A percentile compares a stretch with the other conserved stretches of the same genome.
Evolutionary conservation across 2,797 vertebrate genomes (phyloP).

Genomic region (Cottoperca gobio): DNA sequence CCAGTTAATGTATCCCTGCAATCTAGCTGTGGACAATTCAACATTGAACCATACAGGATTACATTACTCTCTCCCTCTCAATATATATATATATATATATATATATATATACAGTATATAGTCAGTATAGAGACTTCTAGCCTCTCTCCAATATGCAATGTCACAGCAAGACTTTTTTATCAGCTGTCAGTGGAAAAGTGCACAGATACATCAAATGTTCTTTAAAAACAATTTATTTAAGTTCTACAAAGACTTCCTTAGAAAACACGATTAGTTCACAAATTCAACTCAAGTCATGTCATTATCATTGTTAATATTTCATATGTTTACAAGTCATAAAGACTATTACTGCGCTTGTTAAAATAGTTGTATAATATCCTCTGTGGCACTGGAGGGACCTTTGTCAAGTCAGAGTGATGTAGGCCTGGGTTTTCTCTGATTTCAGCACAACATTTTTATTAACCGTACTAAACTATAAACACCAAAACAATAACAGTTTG

Average conservation of each 20-base stretch:
- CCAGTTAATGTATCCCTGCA: slow-evolving; percentile 40
- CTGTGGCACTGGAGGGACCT: not conserved
- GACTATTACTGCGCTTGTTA: not conserved
- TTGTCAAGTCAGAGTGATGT: not conserved
- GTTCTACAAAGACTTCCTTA: not conserved
- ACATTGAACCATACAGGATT: slow-evolving; percentile 6
- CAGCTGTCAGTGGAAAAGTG: slow-evolving; percentile 7
- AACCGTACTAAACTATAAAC: not conserved
- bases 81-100: too few relatives aligned
- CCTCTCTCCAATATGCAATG: not conserved
- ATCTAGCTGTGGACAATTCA: slow-evolving; percentile 31
- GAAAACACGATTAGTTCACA: not conserved
- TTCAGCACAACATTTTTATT: too few relatives aligned
- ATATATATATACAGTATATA: too few relatives aligned
- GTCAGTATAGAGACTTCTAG: too few relatives aligned
- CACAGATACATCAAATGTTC: not conserved
- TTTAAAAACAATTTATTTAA: not conserved
- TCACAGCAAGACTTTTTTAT: not conserved
- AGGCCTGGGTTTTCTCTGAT: not conserved
- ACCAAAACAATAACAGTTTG: not conserved
- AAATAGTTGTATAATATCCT: not conserved
- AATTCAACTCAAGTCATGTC: not conserved
- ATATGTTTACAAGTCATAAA: not conserved
- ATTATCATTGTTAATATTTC: not conserved
- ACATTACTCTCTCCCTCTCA: too few relatives aligned